These are phyloP conservation scores for Scelioninae gen. 1 DNA, from an alignment of 2,888 invertebrate species.

Conservation along the genomic window DNA sequence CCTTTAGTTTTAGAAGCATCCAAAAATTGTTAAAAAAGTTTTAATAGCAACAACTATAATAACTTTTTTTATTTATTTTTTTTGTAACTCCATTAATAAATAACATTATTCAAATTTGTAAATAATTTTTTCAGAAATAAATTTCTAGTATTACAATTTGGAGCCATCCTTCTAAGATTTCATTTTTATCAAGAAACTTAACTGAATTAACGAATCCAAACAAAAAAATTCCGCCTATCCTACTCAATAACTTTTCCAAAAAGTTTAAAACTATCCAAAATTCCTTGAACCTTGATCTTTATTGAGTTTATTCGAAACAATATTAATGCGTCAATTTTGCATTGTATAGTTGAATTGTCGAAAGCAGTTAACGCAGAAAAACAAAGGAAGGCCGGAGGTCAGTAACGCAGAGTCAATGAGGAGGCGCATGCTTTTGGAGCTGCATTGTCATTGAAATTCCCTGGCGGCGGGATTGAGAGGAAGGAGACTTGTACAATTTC, in stretches of 20 bases:
- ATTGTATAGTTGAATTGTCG: conserved; percentile 28
- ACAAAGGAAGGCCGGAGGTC: conserved; percentile 64
- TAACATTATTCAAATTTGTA: too few species aligned
- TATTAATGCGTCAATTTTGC: conserved; percentile 18
- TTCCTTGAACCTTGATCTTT: conserved; percentile 6
- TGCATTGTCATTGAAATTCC: conserved; percentile 83
- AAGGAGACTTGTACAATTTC: conserved; percentile 80
- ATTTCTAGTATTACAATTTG: too few species aligned
- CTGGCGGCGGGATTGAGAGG: conserved; percentile 61
- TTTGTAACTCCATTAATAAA: too few species aligned
- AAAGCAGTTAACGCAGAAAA: conserved; percentile 28
- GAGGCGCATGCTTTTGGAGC: conserved; percentile 58
- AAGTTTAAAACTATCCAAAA: neutral
- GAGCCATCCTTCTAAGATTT: too few species aligned
- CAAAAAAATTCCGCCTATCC: too few species aligned
- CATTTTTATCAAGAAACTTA: too few species aligned
- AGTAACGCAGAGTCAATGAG: conserved; percentile 51
- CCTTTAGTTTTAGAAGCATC: too few species aligned
- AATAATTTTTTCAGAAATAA: too few species aligned
- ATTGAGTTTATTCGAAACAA: neutral
- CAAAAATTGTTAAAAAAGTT: too few species aligned
- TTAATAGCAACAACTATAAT: too few species aligned
- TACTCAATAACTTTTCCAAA: neutral
- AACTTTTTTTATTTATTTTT: too few species aligned
- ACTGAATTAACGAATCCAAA: too few species aligned